Evolutionary conservation across 2,797 vertebrate genomes (phyloP).

Genomic region (Artibeus lituratus): DNA sequence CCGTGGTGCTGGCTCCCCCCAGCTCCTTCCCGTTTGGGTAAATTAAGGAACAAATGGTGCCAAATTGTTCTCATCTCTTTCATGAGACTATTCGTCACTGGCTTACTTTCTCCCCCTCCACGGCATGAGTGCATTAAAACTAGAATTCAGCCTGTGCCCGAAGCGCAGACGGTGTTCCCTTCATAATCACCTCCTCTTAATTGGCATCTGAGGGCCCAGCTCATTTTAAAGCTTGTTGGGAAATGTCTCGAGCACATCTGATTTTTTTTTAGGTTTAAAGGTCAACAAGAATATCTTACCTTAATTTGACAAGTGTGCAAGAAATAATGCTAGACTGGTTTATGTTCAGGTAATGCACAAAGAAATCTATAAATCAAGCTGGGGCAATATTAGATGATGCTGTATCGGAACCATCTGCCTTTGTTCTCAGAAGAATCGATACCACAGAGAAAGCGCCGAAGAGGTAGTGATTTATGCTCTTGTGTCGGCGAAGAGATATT

Average conservation of each 20-base stretch:
- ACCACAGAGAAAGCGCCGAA: conserved; percentile 74
- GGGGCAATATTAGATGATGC: conserved; percentile 83
- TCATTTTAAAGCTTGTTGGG: conserved; percentile 74
- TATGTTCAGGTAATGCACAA: conserved; percentile 83
- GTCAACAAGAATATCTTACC: conserved; percentile 85
- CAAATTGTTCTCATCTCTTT: conserved; percentile 76
- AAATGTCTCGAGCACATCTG: conserved; percentile 75
- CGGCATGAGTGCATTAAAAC: conserved; percentile 73
- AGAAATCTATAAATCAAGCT: conserved; percentile 86
- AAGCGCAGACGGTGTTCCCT: conserved; percentile 75
- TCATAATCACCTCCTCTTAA: conserved; percentile 81
- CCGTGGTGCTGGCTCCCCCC: conserved; percentile 67
- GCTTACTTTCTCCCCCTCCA: conserved; percentile 75
- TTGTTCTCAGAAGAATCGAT: conserved; percentile 82
- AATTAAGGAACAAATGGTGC: conserved; percentile 79
- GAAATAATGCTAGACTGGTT: conserved; percentile 82
- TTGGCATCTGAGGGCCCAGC: conserved; percentile 77
- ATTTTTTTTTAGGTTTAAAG: conserved; percentile 80
- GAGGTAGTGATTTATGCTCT: conserved; percentile 80
- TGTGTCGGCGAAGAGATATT: conserved; percentile 73
- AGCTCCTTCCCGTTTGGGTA: conserved; percentile 73
- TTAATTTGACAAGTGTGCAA: conserved; percentile 84
- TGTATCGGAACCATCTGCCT: conserved; percentile 81
- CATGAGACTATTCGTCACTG: conserved; percentile 66
- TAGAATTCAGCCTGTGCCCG: conserved; percentile 82